Conservation (phyloP, 2,113 vertebrate species). For the Oceanites oceanicus region DNA sequence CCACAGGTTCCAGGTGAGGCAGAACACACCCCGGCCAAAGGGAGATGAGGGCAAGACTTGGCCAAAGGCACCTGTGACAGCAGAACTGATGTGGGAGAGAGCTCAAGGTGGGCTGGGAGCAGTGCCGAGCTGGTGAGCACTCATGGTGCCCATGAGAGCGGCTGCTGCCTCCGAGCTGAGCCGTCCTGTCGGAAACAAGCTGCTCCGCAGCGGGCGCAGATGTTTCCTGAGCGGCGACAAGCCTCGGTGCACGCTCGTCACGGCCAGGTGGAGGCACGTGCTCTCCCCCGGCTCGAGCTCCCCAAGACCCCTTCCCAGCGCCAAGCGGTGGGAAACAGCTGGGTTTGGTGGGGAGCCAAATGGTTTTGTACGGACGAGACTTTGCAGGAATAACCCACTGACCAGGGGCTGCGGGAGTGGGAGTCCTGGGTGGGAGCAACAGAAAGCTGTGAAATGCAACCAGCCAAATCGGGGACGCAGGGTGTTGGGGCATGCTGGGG, state of each 20-base stretch:
- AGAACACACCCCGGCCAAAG: not conserved
- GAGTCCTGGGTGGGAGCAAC: not conserved
- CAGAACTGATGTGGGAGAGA: not conserved
- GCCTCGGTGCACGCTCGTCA: not conserved
- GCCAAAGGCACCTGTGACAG: not conserved
- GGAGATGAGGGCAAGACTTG: not conserved
- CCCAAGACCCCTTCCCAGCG: fast-evolving
- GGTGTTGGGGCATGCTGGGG: not conserved
- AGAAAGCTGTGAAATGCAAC: not conserved
- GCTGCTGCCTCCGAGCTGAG: not conserved
- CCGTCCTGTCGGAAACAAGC: not conserved
- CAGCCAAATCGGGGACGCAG: fast-evolving
- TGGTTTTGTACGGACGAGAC: not conserved
- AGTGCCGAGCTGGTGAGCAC: fast-evolving
- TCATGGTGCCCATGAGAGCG: fast-evolving
- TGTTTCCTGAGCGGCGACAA: not conserved
- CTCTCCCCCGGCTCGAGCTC: not conserved
- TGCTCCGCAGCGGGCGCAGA: not conserved
- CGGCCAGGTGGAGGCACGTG: fast-evolving
- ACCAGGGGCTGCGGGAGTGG: fast-evolving
- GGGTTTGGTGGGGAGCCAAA: not conserved
- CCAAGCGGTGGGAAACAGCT: fast-evolving
- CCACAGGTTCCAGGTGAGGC: conserved; percentile 87
- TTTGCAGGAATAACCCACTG: not conserved
- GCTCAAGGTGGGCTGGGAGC: not conserved